Evolutionary conservation across 2,797 vertebrate species (phyloP).

Genomic region (Poeciliopsis paucimaculata): DNA sequence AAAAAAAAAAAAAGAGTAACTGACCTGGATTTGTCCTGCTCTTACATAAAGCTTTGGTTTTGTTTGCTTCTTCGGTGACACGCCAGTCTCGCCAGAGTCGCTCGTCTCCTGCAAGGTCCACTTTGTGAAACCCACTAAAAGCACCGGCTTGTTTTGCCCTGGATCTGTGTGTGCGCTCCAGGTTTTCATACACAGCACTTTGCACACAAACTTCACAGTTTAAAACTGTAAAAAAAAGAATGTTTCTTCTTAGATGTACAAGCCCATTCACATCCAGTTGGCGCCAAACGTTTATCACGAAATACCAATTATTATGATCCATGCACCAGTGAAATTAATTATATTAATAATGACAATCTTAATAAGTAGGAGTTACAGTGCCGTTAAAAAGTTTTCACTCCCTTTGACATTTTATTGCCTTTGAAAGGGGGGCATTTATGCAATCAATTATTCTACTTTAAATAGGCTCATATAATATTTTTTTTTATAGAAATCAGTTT

Average conservation of each 20-base stretch:
- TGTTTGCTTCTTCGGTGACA: constrained; percentile 9
- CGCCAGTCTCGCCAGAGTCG: constrained; percentile 20
- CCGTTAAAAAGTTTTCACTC: not conserved
- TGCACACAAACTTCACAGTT: not conserved
- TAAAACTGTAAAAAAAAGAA: not conserved
- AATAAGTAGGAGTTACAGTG: not conserved
- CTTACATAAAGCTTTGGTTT: constrained; percentile 5
- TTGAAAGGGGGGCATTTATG: not conserved
- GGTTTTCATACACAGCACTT: constrained; percentile 27
- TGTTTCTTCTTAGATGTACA: not conserved
- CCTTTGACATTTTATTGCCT: not conserved
- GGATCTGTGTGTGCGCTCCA: constrained; percentile 17
- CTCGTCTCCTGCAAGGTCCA: constrained; percentile 50
- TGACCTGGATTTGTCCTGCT: constrained; percentile 2
- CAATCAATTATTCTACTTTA: not conserved
- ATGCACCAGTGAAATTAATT: too few species aligned
- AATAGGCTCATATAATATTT: not conserved
- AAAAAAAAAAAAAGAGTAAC: not conserved
- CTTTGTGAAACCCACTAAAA: constrained; percentile 65
- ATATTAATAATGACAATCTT: too few species aligned
- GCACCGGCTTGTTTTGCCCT: constrained; percentile 35
- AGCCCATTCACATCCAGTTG: too few species aligned
- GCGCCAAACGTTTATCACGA: not conserved
- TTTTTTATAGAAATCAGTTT: not conserved
- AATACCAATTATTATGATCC: not conserved